These are phyloP conservation scores for Phasianus colchicus DNA, from an alignment of 2,113 vertebrate species.

Conservation along the genomic window DNA sequence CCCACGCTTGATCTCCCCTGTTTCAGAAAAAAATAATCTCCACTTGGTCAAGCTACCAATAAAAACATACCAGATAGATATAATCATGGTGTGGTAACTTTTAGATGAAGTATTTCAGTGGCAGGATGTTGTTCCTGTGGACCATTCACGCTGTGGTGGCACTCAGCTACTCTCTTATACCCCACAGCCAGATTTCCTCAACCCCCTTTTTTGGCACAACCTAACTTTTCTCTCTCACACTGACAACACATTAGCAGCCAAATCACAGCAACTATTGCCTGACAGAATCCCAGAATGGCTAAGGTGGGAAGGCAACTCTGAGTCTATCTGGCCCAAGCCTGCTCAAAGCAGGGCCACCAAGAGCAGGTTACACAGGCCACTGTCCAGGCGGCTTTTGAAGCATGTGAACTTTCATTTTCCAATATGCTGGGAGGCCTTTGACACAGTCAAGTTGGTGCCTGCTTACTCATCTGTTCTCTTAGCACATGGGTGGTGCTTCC, in stretches of 20 bases:
- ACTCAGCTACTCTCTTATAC: neutral
- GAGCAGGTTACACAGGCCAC: neutral
- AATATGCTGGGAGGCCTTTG: neutral
- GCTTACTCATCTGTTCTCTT: neutral
- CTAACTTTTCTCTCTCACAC: neutral
- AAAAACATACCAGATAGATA: neutral
- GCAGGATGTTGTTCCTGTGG: neutral
- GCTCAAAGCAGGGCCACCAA: neutral
- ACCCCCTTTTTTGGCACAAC: neutral
- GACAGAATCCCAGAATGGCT: neutral
- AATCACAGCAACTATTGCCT: neutral
- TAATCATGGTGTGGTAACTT: neutral
- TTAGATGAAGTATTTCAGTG: neutral
- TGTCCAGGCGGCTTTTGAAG: neutral
- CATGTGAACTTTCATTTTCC: neutral
- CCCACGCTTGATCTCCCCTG: fast-evolving
- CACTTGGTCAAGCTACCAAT: fast-evolving
- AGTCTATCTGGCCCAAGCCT: neutral
- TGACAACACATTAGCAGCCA: neutral
- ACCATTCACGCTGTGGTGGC: neutral
- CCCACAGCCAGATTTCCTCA: neutral
- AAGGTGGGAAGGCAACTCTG: neutral
- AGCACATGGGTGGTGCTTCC: neutral
- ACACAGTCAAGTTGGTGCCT: neutral
- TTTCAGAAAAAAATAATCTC: neutral